phyloP scores from a whole-genome alignment of 2,888 invertebrate species.

The Crematogaster levior region DNA sequence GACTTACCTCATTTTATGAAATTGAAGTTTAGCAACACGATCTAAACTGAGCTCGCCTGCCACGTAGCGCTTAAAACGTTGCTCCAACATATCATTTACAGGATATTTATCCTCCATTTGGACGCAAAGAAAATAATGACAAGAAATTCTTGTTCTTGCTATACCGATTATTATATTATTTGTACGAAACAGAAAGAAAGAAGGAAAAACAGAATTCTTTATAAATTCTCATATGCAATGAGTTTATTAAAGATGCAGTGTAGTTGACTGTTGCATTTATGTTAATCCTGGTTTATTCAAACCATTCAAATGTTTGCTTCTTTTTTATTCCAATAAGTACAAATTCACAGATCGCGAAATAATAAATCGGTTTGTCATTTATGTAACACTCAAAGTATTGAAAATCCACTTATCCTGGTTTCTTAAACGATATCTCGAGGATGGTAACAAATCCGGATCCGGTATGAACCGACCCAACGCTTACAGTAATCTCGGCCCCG shows the following conservation, averaged over 20 bases:
- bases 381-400: constrained; percentile 30
- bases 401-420: constrained; percentile 13
- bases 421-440: constrained; percentile 21
- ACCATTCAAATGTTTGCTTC: neutral
- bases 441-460: constrained; percentile 18
- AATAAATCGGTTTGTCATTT: constrained; percentile 30
- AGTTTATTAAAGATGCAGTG: neutral
- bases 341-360: neutral
- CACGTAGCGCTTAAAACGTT: constrained; percentile 28
- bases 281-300: neutral
- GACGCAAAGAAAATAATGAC: neutral
- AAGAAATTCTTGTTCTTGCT: neutral
- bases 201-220: neutral
- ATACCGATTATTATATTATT: neutral
- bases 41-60: constrained; percentile 42
- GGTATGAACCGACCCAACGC: constrained; percentile 10
- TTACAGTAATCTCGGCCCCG: constrained; percentile 32
- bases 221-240: too few relatives aligned
- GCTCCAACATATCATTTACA: constrained; percentile 19
- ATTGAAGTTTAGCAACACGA: constrained; percentile 48
- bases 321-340: neutral
- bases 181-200: too few relatives aligned
- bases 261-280: neutral
- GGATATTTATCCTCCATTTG: constrained; percentile 35
- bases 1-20: constrained; percentile 49